Evolutionary conservation across 2,113 vertebrate species (phyloP).

Genomic region (Loxodonta africana): DNA sequence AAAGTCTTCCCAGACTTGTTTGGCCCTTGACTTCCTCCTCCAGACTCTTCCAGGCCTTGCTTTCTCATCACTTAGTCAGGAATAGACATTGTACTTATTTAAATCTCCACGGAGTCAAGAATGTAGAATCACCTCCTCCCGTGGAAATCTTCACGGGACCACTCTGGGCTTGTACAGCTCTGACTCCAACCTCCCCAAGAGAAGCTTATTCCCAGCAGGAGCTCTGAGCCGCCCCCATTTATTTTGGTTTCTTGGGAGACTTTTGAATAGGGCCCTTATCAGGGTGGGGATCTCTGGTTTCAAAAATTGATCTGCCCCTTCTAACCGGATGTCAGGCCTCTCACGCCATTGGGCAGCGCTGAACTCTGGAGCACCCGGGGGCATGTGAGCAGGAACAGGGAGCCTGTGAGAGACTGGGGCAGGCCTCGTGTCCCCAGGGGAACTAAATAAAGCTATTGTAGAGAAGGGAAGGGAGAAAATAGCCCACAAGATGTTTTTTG

Average conservation of each 20-base stretch:
- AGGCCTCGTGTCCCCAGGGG: not conserved
- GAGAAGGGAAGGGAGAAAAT: conserved; percentile 81
- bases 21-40: not conserved
- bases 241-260: conserved; percentile 45
- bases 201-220: not conserved
- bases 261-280: conserved; percentile 70
- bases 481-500: conserved; percentile 78
- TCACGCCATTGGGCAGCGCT: not conserved
- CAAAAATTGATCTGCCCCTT: conserved; percentile 19
- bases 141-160: not conserved
- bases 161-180: not conserved
- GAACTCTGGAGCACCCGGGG: conserved; percentile 40
- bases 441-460: conserved; percentile 78
- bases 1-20: not conserved
- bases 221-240: not conserved
- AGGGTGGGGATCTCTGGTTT: conserved; percentile 70
- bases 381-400: not conserved
- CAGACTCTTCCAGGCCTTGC: not conserved
- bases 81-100: not conserved
- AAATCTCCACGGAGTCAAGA: not conserved
- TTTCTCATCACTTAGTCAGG: not conserved
- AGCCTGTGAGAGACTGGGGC: conserved; percentile 43
- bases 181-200: not conserved
- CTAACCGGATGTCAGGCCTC: conserved; percentile 51
- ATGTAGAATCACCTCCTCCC: not conserved